Evolutionary conservation across 2,113 vertebrate genomes (phyloP), one percentile per base, ranked within the genome.

Genomic region (Indicator maculatus): DNA sequence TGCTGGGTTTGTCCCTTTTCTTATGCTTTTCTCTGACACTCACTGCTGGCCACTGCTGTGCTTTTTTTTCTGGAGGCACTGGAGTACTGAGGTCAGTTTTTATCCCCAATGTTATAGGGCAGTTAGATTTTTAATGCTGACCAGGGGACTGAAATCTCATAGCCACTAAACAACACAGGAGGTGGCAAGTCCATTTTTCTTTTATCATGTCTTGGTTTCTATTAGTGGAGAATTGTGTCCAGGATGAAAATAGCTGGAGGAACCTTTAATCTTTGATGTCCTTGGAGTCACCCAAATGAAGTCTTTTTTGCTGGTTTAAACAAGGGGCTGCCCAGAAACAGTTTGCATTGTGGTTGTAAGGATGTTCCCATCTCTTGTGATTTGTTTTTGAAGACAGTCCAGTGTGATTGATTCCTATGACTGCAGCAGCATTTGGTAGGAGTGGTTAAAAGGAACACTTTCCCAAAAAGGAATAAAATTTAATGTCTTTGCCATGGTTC

Each of bases 401-500:
- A 58, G 30, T 67, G 44, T 58, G 66, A 61, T 82, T 94, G 69
- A 38, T n/a, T 47, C 86, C 73, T 39, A 1, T 31, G 78, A 58
- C 73, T 88, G 76, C 53, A 52, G 18, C 26, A 73, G 67, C 52
- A 21, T 61, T 58, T 67, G 41, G 36, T 13, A 74, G 66, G 47
- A 78, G 31, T 82, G 30, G 44, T 86, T 81, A 81, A 88, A 93
- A 85, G 71, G 71, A 95, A 69, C 73, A 72, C 70, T 88, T 91
- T 83, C 85, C 72, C 72, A 81, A 76, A 91, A 26, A 39, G 56
- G 5, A 50, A 36, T 91, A 75, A 91, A 88, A 83, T 74, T 18
- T 74, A 88, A 67, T 65, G 83, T 70, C 73, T 93, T 95, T 96
- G 30, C 65, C 61, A 72, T 66, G 36, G 21, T 60, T 91, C 76